Conservation (phyloP, 2,888 invertebrate genomes). For the Cotesia congregata region DNA sequence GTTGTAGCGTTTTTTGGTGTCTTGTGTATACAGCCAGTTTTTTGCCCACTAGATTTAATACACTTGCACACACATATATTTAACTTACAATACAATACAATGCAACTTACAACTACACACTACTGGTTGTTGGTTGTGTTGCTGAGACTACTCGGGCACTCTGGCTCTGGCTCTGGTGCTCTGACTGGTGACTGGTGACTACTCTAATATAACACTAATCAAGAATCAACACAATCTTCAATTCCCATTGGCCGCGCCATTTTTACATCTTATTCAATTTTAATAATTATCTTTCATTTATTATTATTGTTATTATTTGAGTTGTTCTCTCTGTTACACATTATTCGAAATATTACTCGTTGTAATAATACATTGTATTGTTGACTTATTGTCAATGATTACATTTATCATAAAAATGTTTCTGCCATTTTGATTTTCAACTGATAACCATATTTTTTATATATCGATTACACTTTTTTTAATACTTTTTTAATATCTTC, state of each 20-base stretch:
- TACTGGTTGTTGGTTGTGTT: background rate
- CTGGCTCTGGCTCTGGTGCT: conserved; percentile 2
- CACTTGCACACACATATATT: conserved; percentile 2
- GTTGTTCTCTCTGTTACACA: background rate
- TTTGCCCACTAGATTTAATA: background rate
- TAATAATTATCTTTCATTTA: conserved; percentile 11
- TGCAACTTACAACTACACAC: background rate
- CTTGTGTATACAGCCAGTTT: conserved; percentile 9
- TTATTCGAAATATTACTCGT: background rate
- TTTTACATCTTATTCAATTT: conserved; percentile 32
- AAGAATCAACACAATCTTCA: conserved; percentile 4
- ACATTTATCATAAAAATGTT: conserved; percentile 1
- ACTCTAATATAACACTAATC: conserved; percentile 26
- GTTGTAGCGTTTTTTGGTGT: conserved; percentile 13
- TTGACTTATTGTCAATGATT: conserved; percentile 8
- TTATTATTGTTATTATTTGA: background rate
- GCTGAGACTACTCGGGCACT: background rate
- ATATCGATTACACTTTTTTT: conserved; percentile 9
- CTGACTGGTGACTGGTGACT: conserved; percentile 23
- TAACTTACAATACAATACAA: background rate
- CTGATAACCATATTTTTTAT: conserved; percentile 6
- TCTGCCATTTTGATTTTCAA: conserved; percentile 25
- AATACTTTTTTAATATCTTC: background rate
- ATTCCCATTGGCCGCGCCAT: conserved; percentile 38
- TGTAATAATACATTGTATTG: background rate